Evolutionary conservation across 2,797 vertebrate genomes (phyloP).

Genomic region (Molossus molossus): DNA sequence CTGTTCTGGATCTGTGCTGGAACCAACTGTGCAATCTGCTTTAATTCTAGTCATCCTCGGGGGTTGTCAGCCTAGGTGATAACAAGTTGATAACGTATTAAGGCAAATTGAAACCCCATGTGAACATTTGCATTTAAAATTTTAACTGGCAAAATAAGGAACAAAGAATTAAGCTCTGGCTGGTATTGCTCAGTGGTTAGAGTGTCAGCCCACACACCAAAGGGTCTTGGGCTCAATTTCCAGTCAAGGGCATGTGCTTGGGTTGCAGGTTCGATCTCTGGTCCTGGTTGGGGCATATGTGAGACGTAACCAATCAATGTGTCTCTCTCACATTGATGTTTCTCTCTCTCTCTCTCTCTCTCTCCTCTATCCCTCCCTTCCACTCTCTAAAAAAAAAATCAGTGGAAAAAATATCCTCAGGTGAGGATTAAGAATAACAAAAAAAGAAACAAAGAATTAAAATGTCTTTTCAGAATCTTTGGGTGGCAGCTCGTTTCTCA

Average conservation of each 20-base stretch:
- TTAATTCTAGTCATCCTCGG: not conserved
- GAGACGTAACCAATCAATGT: too few species aligned
- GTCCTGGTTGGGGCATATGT: too few species aligned
- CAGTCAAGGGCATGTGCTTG: too few species aligned
- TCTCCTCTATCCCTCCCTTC: too few species aligned
- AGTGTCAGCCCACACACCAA: too few species aligned
- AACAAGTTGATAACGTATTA: not conserved
- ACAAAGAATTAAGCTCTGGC: not conserved
- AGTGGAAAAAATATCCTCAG: too few species aligned
- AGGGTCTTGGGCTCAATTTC: too few species aligned
- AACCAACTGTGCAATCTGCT: not conserved
- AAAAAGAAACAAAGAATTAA: constrained; percentile 8
- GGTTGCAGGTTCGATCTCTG: too few species aligned
- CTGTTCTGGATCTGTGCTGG: not conserved
- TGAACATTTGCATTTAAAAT: not conserved
- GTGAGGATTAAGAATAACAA: not conserved
- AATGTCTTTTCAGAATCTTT: not conserved
- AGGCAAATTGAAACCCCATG: not conserved
- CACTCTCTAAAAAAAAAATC: too few species aligned
- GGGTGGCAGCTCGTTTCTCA: not conserved
- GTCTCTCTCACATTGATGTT: too few species aligned
- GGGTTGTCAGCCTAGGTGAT: not conserved
- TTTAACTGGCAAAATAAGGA: constrained; percentile 52
- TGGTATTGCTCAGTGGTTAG: too few species aligned
- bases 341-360: too few species aligned